Conservation (phyloP, 2,113 vertebrate genomes). For the Ceyx margarethae region DNA sequence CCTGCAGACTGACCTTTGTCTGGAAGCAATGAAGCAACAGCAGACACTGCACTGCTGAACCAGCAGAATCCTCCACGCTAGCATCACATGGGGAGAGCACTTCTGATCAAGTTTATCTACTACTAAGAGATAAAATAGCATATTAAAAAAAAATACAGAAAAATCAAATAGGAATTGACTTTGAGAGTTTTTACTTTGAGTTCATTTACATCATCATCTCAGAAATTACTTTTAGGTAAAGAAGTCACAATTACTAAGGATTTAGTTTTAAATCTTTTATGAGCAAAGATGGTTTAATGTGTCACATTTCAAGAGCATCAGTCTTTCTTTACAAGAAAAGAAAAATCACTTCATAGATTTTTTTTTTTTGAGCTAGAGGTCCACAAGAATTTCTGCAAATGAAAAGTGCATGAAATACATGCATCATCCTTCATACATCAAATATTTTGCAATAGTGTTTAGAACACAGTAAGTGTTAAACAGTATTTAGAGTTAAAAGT, state of each 20-base stretch:
- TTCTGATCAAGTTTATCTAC: background rate
- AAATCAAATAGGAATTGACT: background rate
- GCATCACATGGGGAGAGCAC: accelerated
- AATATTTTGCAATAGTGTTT: background rate
- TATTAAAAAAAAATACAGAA: background rate
- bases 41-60: background rate
- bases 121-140: background rate
- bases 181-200: background rate
- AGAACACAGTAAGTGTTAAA: background rate
- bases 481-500: slow-evolving; percentile 10
- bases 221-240: background rate
- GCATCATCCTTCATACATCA: slow-evolving; percentile 32
- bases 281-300: slow-evolving; percentile 47
- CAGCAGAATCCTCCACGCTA: background rate
- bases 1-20: background rate
- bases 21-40: background rate
- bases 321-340: slow-evolving; percentile 5
- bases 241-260: background rate
- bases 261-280: background rate
- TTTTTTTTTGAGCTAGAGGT: background rate
- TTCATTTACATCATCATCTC: background rate
- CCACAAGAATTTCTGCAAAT: slow-evolving; percentile 7
- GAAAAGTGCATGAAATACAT: slow-evolving; percentile 42
- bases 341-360: background rate
- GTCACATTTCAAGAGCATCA: slow-evolving; percentile 9